Evolutionary conservation across 2,113 vertebrate genomes (phyloP), one percentile per base, ranked within the genome.

Genomic region (Prinia subflava): DNA sequence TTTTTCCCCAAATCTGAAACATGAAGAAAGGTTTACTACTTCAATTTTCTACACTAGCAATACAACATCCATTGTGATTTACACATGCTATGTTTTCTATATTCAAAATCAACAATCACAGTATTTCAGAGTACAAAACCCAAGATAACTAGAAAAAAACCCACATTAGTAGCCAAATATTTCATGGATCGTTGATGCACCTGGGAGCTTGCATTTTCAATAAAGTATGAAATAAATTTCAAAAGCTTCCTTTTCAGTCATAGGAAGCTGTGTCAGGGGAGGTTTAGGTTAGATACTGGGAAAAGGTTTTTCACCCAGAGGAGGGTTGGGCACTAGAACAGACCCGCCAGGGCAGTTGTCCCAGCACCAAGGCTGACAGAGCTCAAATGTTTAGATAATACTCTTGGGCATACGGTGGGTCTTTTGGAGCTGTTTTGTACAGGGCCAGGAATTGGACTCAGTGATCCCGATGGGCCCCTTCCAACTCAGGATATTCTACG

Each of bases 241-340:
- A 46, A 63, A 83, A 73, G 47, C 22, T 73, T 83, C 27, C 21
- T 64, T 90, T 87, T 56, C 49, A 60, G 21, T 41, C 41, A 74
- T 0, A 60, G 62, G 28, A 33, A 52, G 28, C 20, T 39, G 23
- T 17, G 60, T 14, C 52, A 59, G 28, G 23, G 22, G 18, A 52
- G 23, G 15, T 59, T 82, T 52, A 44, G 52, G 18, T 28, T 16
- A 23, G 33, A 53, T n/a, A 67, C 7, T 15, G 25, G 33, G 16
- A 60, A 60, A 46, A 47, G 24, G 5, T n/a, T 67, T 44, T n/a
- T 60, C 60, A 37, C 10, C 23, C 39, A 67, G 44, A 65, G 12
- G 42, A 44, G 27, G 19, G 28, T 0, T 46, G 19, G 39, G 28
- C 10, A 20, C n/a, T 53, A 11, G 3, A 52, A 59, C 0, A 52